Evolutionary conservation across 37 sponge, comb jelly and placozoan genomes (phyloP), one percentile per base, ranked within the genome.

Genomic region (Tethya wilhelma): DNA sequence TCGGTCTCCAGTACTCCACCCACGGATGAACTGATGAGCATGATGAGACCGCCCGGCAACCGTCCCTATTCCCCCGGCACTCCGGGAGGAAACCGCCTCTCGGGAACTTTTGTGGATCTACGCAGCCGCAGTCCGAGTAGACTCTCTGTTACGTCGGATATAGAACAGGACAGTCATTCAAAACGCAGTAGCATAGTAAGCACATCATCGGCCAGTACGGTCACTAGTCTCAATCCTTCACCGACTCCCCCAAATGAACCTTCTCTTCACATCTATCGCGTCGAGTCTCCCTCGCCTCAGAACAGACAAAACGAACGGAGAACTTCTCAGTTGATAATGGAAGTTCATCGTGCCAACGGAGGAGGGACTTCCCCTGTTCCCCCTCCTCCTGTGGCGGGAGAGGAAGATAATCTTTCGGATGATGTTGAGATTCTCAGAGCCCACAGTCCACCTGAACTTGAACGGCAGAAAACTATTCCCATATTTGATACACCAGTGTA

Each of bases 121-220:
- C 64, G 64, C 14, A 11, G 12, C 1, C 25, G 41, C n/a, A 39
- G 41, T 22, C 53, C 53, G 53, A 49, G 53, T 14, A 38, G 22
- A 40, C 19, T 29, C 26, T 64, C 66, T 9, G 66, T 19, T 2
- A 1, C 37, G 31, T 64, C 56, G 14, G 2, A 2, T 22, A 42
- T 40, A 2, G 0, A 2, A 0, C 41, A 59, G 23, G 71, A 40
- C 14, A 40, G 42, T 19, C 14, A 20, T 6, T 81, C 81, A 7
- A 60, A 82, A 22, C 41, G 74, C 23, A 82, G 82, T 56, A 82
- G 82, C 65, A 20, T 82, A 2, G 23, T 63, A 63, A 82, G 82
- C 44, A 82, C 60, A 4, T 38, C 64, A 1, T 72, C 82, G 2
- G 8, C 44, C 34, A 78, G 66, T 56, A 78, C 67, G 3, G 30